These are phyloP conservation scores for Phrynocephalus guinanensis DNA, from an alignment of 2,797 vertebrate species.

Conservation along the genomic window DNA sequence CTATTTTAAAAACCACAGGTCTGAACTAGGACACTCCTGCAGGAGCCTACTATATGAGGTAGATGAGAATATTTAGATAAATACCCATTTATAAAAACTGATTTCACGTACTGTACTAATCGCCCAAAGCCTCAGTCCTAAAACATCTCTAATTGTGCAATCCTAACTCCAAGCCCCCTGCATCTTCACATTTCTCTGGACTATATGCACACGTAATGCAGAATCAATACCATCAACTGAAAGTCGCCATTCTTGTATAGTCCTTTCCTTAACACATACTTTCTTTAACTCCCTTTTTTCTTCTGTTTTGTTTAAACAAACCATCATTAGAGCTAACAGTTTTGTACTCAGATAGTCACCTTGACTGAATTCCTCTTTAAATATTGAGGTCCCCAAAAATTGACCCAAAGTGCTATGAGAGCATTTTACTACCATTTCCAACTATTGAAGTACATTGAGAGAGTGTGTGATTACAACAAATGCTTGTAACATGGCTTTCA, in stretches of 20 bases:
- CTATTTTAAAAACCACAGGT: not conserved
- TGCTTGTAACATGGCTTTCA: slow-evolving; percentile 26
- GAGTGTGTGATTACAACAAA: slow-evolving; percentile 12
- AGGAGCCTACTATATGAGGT: not conserved
- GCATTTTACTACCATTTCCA: slow-evolving; percentile 24
- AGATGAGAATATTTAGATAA: not conserved
- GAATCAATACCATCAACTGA: not conserved
- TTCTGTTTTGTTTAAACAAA: not conserved
- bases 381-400: not conserved
- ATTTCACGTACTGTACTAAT: not conserved
- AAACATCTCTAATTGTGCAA: not conserved
- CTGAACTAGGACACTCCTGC: not conserved
- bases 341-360: not conserved
- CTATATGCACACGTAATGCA: not conserved
- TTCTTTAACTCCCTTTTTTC: not conserved
- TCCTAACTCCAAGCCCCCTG: not conserved
- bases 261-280: not conserved
- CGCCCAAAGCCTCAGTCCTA: not conserved
- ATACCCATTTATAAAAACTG: too few relatives aligned
- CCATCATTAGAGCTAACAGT: not conserved
- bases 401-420: not conserved
- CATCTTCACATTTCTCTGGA: not conserved
- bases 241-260: not conserved
- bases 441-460: slow-evolving; percentile 2
- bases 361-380: slow-evolving; percentile 7